Conservation (phyloP, 2,797 vertebrate genomes). For the Parotocinclus haroldoi region DNA sequence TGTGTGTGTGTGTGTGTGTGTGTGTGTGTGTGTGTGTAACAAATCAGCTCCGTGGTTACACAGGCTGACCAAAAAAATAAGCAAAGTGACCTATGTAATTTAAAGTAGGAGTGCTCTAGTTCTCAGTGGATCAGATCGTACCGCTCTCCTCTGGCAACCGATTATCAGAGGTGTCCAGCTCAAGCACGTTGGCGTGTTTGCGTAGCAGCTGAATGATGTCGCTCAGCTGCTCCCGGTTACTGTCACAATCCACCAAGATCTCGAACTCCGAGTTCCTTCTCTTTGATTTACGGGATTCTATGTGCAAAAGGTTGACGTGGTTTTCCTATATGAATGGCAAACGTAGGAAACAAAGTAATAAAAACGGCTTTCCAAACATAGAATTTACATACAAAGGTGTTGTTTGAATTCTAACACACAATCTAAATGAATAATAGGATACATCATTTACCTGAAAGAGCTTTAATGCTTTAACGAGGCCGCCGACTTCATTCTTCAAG, state of each 20-base stretch:
- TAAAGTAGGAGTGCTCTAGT: too few relatives aligned
- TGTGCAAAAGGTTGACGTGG: slow-evolving; percentile 92
- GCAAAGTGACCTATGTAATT: too few relatives aligned
- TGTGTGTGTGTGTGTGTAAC: too few relatives aligned
- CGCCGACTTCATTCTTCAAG: slow-evolving; percentile 95
- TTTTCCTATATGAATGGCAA: slow-evolving; percentile 77
- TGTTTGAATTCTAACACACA: not conserved
- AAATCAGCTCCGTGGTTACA: too few relatives aligned
- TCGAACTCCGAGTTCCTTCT: slow-evolving; percentile 94
- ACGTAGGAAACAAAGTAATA: too few relatives aligned
- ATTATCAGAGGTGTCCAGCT: slow-evolving; percentile 80
- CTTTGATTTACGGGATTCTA: slow-evolving; percentile 93
- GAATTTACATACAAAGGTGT: too few relatives aligned
- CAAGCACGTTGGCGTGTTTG: slow-evolving; percentile 82
- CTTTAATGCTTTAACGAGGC: slow-evolving; percentile 92
- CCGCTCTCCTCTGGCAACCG: slow-evolving; percentile 66
- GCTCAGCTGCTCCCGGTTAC: slow-evolving; percentile 87
- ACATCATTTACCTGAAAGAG: slow-evolving; percentile 85
- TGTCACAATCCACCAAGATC: slow-evolving; percentile 95
- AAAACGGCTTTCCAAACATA: too few relatives aligned
- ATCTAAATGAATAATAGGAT: not conserved
- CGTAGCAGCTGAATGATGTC: slow-evolving; percentile 89
- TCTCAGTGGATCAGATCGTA: not conserved
- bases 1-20: too few relatives aligned
- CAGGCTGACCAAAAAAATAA: too few relatives aligned